Evolutionary conservation across 2,888 invertebrate species (phyloP).

Genomic region (Trichogramma evanescens): DNA sequence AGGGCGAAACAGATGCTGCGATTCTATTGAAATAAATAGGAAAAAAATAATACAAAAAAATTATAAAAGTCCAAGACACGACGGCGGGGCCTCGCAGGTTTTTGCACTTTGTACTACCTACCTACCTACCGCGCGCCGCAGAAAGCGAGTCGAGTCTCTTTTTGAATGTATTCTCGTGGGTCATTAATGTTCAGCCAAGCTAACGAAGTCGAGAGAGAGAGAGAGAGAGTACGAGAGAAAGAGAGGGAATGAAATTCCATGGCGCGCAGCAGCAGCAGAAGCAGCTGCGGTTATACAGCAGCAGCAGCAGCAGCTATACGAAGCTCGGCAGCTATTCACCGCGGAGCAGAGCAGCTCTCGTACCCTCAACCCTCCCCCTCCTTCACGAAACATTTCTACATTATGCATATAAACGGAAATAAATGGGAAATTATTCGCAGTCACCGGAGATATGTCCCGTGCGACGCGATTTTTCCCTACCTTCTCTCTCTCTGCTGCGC

Average conservation of each 20-base stretch:
- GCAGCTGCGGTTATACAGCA: no score
- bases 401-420: constrained; percentile 33
- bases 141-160: not conserved
- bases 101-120: no score
- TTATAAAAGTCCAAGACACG: no score
- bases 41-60: not conserved
- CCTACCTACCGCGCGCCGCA: not conserved
- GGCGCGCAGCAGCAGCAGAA: constrained; percentile 8
- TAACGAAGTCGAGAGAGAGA: constrained; percentile 31
- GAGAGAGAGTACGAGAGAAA: constrained; percentile 13
- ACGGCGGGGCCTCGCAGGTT: no score
- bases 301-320: no score
- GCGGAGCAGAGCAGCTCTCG: not conserved
- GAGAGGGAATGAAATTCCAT: constrained; percentile 3
- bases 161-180: constrained; percentile 33
- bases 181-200: constrained; percentile 36
- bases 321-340: not conserved
- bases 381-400: constrained; percentile 23
- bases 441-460: not conserved
- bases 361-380: not conserved
- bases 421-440: constrained; percentile 31
- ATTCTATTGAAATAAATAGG: no score
- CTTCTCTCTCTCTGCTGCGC: no score
- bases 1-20: no score
- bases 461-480: no score